Conservation (phyloP, 2,113 vertebrate species). For the Cephalopterus ornatus region DNA sequence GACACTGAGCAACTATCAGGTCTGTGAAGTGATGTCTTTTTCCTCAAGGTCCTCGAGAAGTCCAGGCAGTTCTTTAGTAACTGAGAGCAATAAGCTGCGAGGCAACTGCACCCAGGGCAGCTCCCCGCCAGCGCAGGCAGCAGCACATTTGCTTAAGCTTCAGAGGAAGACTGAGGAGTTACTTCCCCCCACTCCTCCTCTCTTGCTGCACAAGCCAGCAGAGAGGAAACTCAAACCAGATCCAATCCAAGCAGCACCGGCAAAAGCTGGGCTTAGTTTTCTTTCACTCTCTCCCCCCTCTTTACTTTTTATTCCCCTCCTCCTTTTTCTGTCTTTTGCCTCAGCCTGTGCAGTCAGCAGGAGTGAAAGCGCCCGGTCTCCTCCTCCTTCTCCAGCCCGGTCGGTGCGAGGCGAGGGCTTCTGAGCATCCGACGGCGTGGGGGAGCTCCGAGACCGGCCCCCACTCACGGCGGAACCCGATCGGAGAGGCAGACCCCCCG, state of each 20-base stretch:
- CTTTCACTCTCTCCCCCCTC: slow-evolving; percentile 40
- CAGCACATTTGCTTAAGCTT: slow-evolving; percentile 33
- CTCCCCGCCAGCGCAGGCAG: slow-evolving; percentile 41
- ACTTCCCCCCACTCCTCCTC: slow-evolving; percentile 42
- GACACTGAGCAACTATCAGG: not conserved
- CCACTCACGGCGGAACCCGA: not conserved
- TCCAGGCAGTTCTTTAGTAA: slow-evolving; percentile 43
- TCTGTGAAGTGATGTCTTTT: slow-evolving; percentile 22
- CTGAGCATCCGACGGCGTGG: not conserved
- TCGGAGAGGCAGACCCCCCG: not conserved
- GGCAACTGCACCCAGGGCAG: slow-evolving; percentile 52
- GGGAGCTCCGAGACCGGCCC: not conserved
- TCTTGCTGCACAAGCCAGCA: slow-evolving; percentile 31
- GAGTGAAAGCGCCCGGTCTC: not conserved
- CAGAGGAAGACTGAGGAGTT: slow-evolving; percentile 26
- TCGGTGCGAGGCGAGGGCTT: not conserved
- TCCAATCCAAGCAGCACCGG: slow-evolving; percentile 58
- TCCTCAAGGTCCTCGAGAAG: slow-evolving; percentile 31
- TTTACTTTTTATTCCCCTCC: slow-evolving; percentile 47
- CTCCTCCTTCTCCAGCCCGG: not conserved
- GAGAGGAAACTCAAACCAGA: slow-evolving; percentile 62
- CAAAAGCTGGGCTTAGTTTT: slow-evolving; percentile 58
- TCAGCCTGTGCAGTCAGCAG: slow-evolving; percentile 19
- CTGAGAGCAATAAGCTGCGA: slow-evolving; percentile 30
- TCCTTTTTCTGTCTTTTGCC: slow-evolving; percentile 20